These are phyloP conservation scores for Triplophysa dalaica DNA, from an alignment of 2,113 vertebrate species.

Conservation along the genomic window DNA sequence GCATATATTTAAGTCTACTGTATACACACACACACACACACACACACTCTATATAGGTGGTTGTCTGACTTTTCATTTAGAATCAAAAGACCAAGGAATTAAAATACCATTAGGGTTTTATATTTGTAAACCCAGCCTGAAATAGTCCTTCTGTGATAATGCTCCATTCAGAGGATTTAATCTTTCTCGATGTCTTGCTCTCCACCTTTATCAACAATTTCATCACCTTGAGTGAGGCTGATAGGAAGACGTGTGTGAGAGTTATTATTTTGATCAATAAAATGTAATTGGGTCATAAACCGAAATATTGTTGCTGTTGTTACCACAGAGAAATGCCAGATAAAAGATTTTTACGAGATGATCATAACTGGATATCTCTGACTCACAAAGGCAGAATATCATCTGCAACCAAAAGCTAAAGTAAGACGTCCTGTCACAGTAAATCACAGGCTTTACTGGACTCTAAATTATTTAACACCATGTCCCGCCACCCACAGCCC, in stretches of 20 bases:
- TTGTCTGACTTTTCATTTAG: neutral
- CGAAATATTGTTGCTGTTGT: too few relatives aligned
- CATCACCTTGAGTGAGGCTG: constrained; percentile 19
- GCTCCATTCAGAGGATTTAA: neutral
- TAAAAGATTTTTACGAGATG: neutral
- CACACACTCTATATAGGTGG: neutral
- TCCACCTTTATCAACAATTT: constrained; percentile 3
- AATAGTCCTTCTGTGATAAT: neutral
- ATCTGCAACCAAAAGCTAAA: constrained; percentile 2
- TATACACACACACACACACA: constrained; percentile 18
- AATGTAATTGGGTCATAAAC: too few relatives aligned
- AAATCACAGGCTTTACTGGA: constrained; percentile 28
- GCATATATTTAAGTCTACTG: constrained; percentile 2
- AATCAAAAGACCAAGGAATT: neutral
- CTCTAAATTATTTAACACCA: constrained; percentile 28
- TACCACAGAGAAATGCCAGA: too few relatives aligned
- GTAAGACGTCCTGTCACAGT: constrained; percentile 9
- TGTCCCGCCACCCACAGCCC: neutral
- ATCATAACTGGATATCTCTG: neutral
- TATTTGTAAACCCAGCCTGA: neutral
- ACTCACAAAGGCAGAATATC: neutral
- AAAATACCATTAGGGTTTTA: neutral
- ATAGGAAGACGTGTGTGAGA: constrained; percentile 31
- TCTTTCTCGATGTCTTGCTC: neutral
- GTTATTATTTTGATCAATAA: neutral